A percentile compares a stretch with the other conserved stretches of the same genome.
Evolutionary conservation across 2,888 invertebrate species (phyloP).

Genomic region (Parnassius orleans): DNA sequence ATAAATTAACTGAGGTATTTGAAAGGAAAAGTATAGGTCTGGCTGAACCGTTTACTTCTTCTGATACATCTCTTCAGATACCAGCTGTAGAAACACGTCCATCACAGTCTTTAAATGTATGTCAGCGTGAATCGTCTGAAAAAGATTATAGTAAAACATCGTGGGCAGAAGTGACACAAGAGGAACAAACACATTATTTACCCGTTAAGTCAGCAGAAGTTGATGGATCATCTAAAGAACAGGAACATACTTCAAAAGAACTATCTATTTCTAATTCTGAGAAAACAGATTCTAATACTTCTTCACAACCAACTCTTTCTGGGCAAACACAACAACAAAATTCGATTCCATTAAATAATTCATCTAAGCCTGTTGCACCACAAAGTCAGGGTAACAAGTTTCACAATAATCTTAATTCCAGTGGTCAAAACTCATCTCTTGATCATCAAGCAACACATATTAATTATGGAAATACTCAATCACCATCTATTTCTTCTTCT

Average conservation of each 20-base stretch:
- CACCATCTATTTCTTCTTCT: slow-evolving; percentile 32
- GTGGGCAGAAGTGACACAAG: slow-evolving; percentile 74
- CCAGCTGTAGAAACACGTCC: slow-evolving; percentile 75
- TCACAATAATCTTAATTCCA: slow-evolving; percentile 39
- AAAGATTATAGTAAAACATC: slow-evolving; percentile 69
- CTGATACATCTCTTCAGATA: slow-evolving; percentile 40
- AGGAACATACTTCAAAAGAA: slow-evolving; percentile 43
- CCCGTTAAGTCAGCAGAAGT: slow-evolving; percentile 49
- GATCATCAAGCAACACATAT: slow-evolving; percentile 47
- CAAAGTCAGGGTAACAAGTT: slow-evolving; percentile 47
- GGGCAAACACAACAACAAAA: slow-evolving; percentile 32
- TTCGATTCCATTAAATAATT: slow-evolving; percentile 29
- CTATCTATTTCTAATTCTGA: slow-evolving; percentile 36
- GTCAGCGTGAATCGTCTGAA: slow-evolving; percentile 72
- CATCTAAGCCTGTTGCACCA: slow-evolving; percentile 35
- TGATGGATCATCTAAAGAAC: slow-evolving; percentile 43
- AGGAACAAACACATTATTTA: slow-evolving; percentile 49
- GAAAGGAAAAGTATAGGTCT: slow-evolving; percentile 72
- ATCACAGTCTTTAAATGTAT: slow-evolving; percentile 58
- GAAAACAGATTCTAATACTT: slow-evolving; percentile 40
- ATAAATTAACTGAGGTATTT: slow-evolving; percentile 74
- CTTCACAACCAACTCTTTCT: slow-evolving; percentile 34
- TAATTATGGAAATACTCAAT: slow-evolving; percentile 30
- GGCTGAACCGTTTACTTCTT: slow-evolving; percentile 55
- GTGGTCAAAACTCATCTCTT: slow-evolving; percentile 43